A percentile compares a stretch with the other conserved stretches of the same genome.
Conservation (phyloP, 2,113 vertebrate species). For the Heterochromis multidens region DNA sequence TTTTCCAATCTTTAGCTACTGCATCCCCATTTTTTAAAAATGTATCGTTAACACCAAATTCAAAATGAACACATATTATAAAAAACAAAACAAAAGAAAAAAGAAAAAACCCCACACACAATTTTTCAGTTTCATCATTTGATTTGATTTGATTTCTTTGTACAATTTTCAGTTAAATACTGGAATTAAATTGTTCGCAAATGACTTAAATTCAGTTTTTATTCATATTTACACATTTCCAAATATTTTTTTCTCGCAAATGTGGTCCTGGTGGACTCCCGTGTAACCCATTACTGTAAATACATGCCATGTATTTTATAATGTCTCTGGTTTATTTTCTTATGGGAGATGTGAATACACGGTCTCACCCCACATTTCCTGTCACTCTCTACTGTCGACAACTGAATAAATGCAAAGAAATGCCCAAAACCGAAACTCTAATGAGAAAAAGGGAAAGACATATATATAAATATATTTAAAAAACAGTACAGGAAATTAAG, state of each 20-base stretch:
- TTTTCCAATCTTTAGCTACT: no score
- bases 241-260: background rate
- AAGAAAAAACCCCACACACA: no score
- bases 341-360: background rate
- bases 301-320: background rate
- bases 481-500: background rate
- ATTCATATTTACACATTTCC: background rate
- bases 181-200: background rate
- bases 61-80: background rate
- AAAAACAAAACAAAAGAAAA: background rate
- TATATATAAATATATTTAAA: background rate
- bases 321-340: background rate
- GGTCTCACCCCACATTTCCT: background rate
- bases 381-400: background rate
- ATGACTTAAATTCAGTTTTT: background rate
- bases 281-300: background rate
- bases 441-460: background rate
- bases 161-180: background rate
- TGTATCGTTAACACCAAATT: background rate
- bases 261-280: background rate
- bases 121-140: background rate
- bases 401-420: background rate
- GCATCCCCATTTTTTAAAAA: background rate
- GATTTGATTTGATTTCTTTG: background rate
- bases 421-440: background rate